Conservation (phyloP, 2,113 vertebrate species). For the Sialia sialis region DNA sequence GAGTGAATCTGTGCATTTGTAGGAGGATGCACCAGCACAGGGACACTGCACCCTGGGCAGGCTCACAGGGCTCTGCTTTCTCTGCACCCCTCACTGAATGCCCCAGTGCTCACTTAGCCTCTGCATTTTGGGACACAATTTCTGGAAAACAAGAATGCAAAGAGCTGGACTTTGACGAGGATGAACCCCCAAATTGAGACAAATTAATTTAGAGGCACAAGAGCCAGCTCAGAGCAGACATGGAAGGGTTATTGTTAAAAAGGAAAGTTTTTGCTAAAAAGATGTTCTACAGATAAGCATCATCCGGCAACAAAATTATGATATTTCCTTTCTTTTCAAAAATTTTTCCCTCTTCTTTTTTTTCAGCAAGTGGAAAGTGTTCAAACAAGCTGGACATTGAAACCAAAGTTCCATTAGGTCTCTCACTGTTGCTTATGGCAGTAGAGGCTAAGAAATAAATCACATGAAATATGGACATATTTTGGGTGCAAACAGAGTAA, state of each 20-base stretch:
- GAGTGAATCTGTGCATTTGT: not conserved
- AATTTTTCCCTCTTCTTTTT: not conserved
- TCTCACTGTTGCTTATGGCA: not conserved
- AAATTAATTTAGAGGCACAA: not conserved
- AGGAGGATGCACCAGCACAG: not conserved
- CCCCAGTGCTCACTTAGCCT: constrained; percentile 54
- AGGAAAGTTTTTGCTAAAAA: not conserved
- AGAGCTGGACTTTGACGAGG: constrained; percentile 2
- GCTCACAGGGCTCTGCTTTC: not conserved
- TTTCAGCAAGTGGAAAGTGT: not conserved
- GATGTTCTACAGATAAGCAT: not conserved
- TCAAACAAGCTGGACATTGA: not conserved
- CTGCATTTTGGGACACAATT: constrained; percentile 42
- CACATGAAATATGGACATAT: not conserved
- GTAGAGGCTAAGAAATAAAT: not conserved
- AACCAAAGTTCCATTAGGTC: not conserved
- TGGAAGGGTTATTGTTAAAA: not conserved
- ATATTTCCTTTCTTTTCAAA: no score
- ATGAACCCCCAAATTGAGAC: not conserved
- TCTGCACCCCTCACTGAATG: constrained; percentile 7
- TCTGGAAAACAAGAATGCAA: constrained; percentile 39
- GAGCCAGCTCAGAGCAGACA: not conserved
- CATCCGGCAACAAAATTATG: not conserved
- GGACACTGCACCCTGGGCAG: not conserved
- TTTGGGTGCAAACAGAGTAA: not conserved